Evolutionary conservation across 2,797 vertebrate species (phyloP).

Genomic region (Thaleichthys pacificus): DNA sequence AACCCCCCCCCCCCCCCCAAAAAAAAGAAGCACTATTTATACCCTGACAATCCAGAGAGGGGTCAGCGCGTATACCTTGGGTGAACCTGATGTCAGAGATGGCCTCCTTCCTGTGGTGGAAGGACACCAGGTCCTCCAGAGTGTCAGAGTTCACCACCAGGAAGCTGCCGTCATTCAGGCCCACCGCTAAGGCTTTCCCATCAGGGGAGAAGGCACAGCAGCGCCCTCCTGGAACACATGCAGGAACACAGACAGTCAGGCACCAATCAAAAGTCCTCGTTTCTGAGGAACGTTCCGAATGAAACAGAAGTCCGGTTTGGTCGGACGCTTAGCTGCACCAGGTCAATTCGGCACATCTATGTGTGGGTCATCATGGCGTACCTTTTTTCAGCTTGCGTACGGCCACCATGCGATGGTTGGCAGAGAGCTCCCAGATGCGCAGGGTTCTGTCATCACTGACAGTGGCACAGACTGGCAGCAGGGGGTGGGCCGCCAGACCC

Average conservation of each 20-base stretch:
- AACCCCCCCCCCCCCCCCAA: no score
- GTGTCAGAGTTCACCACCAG: constrained; percentile 88
- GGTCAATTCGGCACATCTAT: not conserved
- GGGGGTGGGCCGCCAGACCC: constrained; percentile 91
- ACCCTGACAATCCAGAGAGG: not conserved
- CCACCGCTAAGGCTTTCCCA: constrained; percentile 87
- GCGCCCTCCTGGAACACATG: constrained; percentile 73
- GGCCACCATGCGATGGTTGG: constrained; percentile 96
- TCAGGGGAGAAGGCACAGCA: constrained; percentile 90
- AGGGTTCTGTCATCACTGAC: constrained; percentile 96
- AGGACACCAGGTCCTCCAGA: constrained; percentile 88
- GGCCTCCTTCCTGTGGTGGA: constrained; percentile 89
- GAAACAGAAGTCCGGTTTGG: not conserved
- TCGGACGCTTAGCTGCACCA: not conserved
- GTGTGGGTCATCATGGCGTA: constrained; percentile 39
- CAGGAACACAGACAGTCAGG: not conserved
- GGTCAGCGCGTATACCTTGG: constrained; percentile 69
- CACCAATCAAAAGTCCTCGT: not conserved
- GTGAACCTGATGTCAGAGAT: constrained; percentile 89
- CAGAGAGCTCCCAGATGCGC: constrained; percentile 93
- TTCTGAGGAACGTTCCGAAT: not conserved
- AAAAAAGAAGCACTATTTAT: not conserved
- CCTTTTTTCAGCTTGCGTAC: constrained; percentile 98
- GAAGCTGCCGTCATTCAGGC: constrained; percentile 86
- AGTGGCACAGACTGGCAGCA: constrained; percentile 92